Base-by-base conservation (phyloP, 2,797 vertebrate species). In the Mastacembelus armatus region DNA sequence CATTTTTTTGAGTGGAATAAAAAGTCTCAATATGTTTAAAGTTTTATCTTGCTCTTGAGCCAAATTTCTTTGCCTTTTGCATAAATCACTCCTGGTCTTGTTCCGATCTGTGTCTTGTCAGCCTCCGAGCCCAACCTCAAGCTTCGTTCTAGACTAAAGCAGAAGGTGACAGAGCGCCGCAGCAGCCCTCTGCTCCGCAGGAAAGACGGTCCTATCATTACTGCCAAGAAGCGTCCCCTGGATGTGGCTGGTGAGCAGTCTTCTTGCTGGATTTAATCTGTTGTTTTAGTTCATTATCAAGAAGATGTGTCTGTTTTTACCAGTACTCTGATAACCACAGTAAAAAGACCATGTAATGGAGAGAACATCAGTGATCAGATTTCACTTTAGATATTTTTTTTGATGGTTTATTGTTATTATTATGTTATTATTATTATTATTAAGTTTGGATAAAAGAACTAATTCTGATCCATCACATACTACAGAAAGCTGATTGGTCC, bases 41-140 rank as follows among this genome's bases (percentile, higher is more conserved):
- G 4, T 29, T 67, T 26, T 16, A 4, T 26, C 10, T 36, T 12
- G 18, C 7, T 29, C 19, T 3, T 9, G 1, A 24, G 10, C 33
- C 11, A 63, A 60, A 52, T 15, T 30, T 6, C 10, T 49, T 11
- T 9, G 14, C 10, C 4, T 64, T 47, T 16, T 11, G 11, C 14
- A 4, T 50, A 35, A 33, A 38, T 39, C 29, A 19, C 4, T 48
- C 4, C 4, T 47, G 15, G 29, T 10, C 7, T 9, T 55, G 0
- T 58, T 33, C 11, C 10, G 39, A 3, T 74, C 40, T 74, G 7
- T 70, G 11, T 36, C 43, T 56, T 21, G 0, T 21, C 90, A 99
- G 98, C 97, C 0, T 99, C 98, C 19, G 98, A 99, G 80, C 98
- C 98, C 87, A 99, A 99, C 83, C 91, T 99, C 84, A 99, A 99